Evolutionary conservation across 1,140 invertebrate genomes (phyloP).

Genomic region (Cephus cinctus): DNA sequence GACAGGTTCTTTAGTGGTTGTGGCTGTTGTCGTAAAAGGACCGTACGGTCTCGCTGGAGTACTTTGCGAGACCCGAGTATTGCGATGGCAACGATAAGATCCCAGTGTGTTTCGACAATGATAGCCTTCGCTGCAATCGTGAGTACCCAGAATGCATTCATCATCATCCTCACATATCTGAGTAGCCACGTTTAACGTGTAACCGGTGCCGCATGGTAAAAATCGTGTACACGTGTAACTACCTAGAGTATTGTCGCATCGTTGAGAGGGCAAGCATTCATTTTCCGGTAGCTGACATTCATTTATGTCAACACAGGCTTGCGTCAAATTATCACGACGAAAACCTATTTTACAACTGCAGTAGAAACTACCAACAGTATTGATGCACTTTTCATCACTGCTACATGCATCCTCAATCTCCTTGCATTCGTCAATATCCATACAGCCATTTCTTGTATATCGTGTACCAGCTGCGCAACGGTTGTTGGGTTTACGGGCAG

Average conservation of each 20-base stretch:
- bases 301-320: conserved; percentile 64
- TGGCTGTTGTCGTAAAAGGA: too few relatives aligned
- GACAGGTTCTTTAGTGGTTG: too few relatives aligned
- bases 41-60: too few relatives aligned
- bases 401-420: conserved; percentile 54
- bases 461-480: conserved; percentile 44
- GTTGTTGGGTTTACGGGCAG: conserved; percentile 22
- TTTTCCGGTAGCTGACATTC: conserved; percentile 63
- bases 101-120: conserved; percentile 83
- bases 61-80: conserved; percentile 39
- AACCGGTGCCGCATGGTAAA: conserved; percentile 92
- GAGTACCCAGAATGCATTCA: conserved; percentile 79
- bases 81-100: conserved; percentile 73
- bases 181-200: conserved; percentile 85
- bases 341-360: conserved; percentile 60
- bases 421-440: conserved; percentile 70
- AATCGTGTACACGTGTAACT: conserved; percentile 82
- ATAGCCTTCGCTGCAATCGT: conserved; percentile 81
- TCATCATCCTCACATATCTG: conserved; percentile 92
- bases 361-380: conserved; percentile 55
- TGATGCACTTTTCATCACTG: conserved; percentile 57
- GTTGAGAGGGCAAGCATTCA: conserved; percentile 65
- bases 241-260: conserved; percentile 89
- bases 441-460: conserved; percentile 48
- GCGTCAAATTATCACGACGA: conserved; percentile 55